phyloP scores from a whole-genome alignment of 1,140 invertebrate species.

The Mya arenaria region DNA sequence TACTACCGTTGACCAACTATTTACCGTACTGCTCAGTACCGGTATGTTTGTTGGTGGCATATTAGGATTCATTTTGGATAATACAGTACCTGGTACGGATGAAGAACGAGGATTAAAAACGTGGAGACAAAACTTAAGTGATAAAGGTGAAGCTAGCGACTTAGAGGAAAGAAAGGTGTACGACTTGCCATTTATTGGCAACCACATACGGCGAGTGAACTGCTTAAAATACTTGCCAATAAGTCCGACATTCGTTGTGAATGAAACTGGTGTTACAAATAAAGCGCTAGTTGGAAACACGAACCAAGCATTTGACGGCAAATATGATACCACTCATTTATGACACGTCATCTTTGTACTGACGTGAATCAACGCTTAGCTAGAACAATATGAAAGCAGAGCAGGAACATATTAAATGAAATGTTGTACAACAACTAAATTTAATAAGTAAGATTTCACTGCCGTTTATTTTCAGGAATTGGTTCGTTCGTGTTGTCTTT shows the following conservation, averaged over 20 bases:
- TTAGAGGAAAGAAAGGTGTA: not conserved
- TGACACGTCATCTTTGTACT: no score
- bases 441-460: no score
- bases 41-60: slow-evolving; percentile 72
- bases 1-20: slow-evolving; percentile 61
- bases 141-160: not conserved
- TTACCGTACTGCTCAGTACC: slow-evolving; percentile 63
- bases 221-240: not conserved
- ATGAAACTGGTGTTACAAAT: no score
- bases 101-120: not conserved
- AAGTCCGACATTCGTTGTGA: not conserved
- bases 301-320: no score
- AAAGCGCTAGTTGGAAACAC: no score
- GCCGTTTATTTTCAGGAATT: no score
- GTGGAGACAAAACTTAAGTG: not conserved
- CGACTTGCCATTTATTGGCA: not conserved
- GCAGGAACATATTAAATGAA: no score
- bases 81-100: slow-evolving; percentile 69
- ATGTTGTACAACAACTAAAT: no score
- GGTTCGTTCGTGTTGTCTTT: no score
- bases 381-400: no score
- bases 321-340: no score
- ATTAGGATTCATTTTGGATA: slow-evolving; percentile 67
- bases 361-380: no score
- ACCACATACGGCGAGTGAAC: not conserved